Percentiles rank a stretch among this genome's conserved stretches.
These are phyloP conservation scores for Rhabditophanes sp. DNA, from an alignment of 2,888 invertebrate genomes.

Conservation along the genomic window DNA sequence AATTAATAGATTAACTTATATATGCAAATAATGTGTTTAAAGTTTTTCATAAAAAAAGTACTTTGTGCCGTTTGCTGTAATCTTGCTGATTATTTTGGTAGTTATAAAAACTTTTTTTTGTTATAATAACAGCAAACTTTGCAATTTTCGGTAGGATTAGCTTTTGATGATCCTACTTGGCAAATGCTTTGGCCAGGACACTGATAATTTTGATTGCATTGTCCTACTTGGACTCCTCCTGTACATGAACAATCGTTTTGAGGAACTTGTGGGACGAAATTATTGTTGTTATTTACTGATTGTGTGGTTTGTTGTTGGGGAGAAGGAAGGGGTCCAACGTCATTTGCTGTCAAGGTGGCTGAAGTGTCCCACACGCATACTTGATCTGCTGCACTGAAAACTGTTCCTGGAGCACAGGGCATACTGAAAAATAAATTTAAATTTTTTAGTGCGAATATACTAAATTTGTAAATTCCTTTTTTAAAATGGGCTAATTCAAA, in stretches of 20 bases:
- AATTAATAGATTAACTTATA: too few relatives aligned
- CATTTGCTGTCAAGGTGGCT: constrained; percentile 13
- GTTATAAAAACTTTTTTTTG: constrained; percentile 31
- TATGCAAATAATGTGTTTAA: too few relatives aligned
- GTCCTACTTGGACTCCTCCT: constrained; percentile 41
- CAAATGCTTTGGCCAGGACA: constrained; percentile 42
- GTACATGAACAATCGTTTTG: constrained; percentile 25
- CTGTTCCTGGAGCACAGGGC: constrained; percentile 43
- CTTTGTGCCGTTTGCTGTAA: too few relatives aligned
- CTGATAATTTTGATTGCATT: constrained; percentile 39
- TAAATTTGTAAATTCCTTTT: too few relatives aligned
- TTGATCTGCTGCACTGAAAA: constrained; percentile 36
- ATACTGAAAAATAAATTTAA: too few relatives aligned
- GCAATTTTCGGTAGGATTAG: constrained; percentile 14
- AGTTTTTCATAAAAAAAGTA: too few relatives aligned
- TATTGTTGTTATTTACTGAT: not conserved
- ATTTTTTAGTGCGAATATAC: too few relatives aligned
- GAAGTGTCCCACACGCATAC: constrained; percentile 26
- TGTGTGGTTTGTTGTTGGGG: constrained; percentile 6
- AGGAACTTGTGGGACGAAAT: constrained; percentile 1
- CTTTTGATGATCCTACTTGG: constrained; percentile 40
- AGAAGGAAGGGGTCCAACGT: constrained; percentile 7
- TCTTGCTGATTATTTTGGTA: too few relatives aligned
- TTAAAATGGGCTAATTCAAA: too few relatives aligned
- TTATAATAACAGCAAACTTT: constrained; percentile 42